These are phyloP conservation scores for Spermophilus dauricus DNA, from an alignment of 2,113 vertebrate species.

Conservation along the genomic window DNA sequence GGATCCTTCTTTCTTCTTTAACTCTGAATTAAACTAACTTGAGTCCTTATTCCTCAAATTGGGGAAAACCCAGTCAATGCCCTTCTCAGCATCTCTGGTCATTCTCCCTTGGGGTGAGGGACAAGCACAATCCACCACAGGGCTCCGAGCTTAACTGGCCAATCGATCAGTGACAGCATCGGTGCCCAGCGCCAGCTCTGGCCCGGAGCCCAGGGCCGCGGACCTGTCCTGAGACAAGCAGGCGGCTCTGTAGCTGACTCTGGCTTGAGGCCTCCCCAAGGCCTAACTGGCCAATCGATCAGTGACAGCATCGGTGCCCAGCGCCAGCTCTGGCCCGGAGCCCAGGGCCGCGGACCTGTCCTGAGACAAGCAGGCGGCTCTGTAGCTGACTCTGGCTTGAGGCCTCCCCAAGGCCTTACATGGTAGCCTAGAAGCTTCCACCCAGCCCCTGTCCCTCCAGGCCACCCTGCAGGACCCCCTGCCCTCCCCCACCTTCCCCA, in stretches of 20 bases:
- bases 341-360: background rate
- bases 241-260: background rate
- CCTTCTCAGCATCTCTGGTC: background rate
- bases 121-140: too few relatives aligned
- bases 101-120: background rate
- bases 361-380: rapidly evolving
- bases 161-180: too few relatives aligned
- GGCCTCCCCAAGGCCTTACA: too few relatives aligned
- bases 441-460: too few relatives aligned
- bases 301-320: background rate
- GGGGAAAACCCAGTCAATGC: background rate
- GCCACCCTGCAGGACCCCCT: background rate
- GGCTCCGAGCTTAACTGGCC: background rate
- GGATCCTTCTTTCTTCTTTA: background rate
- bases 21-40: background rate
- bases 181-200: background rate
- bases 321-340: rapidly evolving
- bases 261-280: background rate
- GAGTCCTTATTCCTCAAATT: background rate
- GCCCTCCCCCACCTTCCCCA: background rate
- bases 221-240: too few relatives aligned
- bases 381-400: background rate
- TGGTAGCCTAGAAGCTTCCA: background rate
- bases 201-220: background rate
- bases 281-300: too few relatives aligned